Conservation (phyloP, 2,888 invertebrate genomes). For the Drosophila percnosoma region DNA sequence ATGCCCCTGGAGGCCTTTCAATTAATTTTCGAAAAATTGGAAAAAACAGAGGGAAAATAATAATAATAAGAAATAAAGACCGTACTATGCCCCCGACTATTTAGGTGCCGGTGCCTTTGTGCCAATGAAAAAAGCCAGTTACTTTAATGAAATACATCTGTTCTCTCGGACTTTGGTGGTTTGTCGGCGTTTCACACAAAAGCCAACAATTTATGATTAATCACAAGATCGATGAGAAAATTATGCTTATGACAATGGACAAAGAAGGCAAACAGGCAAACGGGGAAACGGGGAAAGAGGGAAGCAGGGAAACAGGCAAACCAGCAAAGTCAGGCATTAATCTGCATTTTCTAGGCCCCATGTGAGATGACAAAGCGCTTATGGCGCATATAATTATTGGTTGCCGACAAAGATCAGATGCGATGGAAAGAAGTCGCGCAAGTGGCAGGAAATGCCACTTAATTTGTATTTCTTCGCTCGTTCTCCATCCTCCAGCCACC, state of each 20-base stretch:
- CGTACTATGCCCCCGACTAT: slow-evolving; percentile 13
- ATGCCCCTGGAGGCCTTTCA: slow-evolving; percentile 59
- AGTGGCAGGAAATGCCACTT: slow-evolving; percentile 81
- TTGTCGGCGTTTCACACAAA: slow-evolving; percentile 51
- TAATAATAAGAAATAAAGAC: not conserved
- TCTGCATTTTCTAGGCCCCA: slow-evolving; percentile 47
- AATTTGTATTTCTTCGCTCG: slow-evolving; percentile 66
- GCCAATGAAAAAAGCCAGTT: slow-evolving; percentile 49
- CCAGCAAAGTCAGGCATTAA: slow-evolving; percentile 2
- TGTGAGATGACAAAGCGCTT: slow-evolving; percentile 76
- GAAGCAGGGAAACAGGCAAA: slow-evolving; percentile 1
- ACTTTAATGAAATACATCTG: slow-evolving; percentile 78
- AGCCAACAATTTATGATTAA: slow-evolving; percentile 78
- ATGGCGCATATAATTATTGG: slow-evolving; percentile 78
- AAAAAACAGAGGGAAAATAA: not conserved
- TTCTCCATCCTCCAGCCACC: not conserved
- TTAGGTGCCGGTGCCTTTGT: slow-evolving; percentile 53
- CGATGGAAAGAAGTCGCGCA: slow-evolving; percentile 53
- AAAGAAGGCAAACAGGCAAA: slow-evolving; percentile 32
- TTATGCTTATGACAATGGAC: slow-evolving; percentile 75
- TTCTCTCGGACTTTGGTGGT: slow-evolving; percentile 34
- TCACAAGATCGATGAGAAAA: slow-evolving; percentile 80
- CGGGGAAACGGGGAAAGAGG: not conserved
- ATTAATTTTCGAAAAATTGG: slow-evolving; percentile 61
- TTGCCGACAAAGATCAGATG: slow-evolving; percentile 73